phyloP scores from a whole-genome alignment of 2,797 vertebrate species.

The Hoplostethus mediterraneus region DNA sequence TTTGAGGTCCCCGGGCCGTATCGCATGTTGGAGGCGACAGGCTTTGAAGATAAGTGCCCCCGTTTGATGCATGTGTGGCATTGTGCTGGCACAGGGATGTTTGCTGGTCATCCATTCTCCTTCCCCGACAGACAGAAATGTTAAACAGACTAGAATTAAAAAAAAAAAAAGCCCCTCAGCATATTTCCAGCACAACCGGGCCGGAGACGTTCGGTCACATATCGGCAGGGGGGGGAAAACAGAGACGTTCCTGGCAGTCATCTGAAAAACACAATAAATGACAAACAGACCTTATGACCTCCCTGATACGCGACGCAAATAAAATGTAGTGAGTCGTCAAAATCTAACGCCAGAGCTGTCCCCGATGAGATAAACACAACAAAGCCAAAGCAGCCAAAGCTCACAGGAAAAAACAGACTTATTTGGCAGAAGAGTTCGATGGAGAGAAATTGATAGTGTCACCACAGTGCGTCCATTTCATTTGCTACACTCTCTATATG shows the following conservation, averaged over 20 bases:
- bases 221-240: constrained; percentile 5
- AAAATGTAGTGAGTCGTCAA: constrained; percentile 11
- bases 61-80: constrained; percentile 79
- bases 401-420: not conserved
- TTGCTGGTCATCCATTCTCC: constrained; percentile 52
- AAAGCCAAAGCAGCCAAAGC: constrained; percentile 40
- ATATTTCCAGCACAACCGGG: not conserved
- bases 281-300: constrained; percentile 25
- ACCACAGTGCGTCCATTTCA: too few relatives aligned
- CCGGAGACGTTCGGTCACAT: not conserved
- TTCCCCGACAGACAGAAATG: constrained; percentile 17
- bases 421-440: too few relatives aligned
- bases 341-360: constrained; percentile 15
- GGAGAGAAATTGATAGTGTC: too few relatives aligned
- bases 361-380: constrained; percentile 39
- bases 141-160: not conserved
- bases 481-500: too few relatives aligned
- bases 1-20: constrained; percentile 83
- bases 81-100: constrained; percentile 52
- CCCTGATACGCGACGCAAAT: constrained; percentile 2
- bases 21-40: constrained; percentile 79
- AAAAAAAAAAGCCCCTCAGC: constrained; percentile 1
- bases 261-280: constrained; percentile 34
- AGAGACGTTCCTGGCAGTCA: constrained; percentile 13
- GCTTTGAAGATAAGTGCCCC: constrained; percentile 88